Evolutionary conservation across 1,140 invertebrate genomes (phyloP), one percentile per base, ranked within the genome.

Genomic region (Apis dorsata): DNA sequence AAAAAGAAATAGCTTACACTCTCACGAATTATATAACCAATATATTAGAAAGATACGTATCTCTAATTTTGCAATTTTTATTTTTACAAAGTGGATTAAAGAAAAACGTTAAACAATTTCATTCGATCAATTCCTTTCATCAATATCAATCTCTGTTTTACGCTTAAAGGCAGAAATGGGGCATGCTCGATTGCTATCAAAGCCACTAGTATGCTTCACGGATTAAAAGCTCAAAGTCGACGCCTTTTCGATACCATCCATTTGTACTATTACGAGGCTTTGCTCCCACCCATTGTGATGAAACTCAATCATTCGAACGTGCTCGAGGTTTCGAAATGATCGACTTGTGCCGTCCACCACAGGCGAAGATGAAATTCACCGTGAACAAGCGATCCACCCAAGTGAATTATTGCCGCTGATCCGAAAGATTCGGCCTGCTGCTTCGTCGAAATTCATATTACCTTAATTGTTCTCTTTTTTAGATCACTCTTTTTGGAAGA

Each of bases 351-450:
- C 17, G 17, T n/a, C 11, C 12, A n/a, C 28, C 65, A n/a, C 71
- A n/a, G 77, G 21, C 49, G 57, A 72, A 79, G 78, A 62, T 60
- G 78, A 72, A 79, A 71, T 79, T 79, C 78, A 79, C 34, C 68
- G 78, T 62, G 68, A 71, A 79, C 24, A 49, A 51, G 78, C 78
- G 55, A 72, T 65, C 69, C 62, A 57, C 10, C 49, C 24, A 62
- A 72, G 69, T 55, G 69, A 80, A 73, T 73, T 80, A 73, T 73
- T 65, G 57, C 60, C 17, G 28, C 13, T 24, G 55, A 34, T 49
- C 10, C 69, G 9, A 44, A 17, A 73, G 69, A 69, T 17, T 15
- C 8, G 2, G 19, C 1, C 44, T 63, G n/a, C 60, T 62, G 51
- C 59, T 73, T 80, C 65, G 60, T 55, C 49, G 60, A 55, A 73